Evolutionary conservation across 2,113 vertebrate species (phyloP).

Genomic region (Pseudorectes ferrugineus): DNA sequence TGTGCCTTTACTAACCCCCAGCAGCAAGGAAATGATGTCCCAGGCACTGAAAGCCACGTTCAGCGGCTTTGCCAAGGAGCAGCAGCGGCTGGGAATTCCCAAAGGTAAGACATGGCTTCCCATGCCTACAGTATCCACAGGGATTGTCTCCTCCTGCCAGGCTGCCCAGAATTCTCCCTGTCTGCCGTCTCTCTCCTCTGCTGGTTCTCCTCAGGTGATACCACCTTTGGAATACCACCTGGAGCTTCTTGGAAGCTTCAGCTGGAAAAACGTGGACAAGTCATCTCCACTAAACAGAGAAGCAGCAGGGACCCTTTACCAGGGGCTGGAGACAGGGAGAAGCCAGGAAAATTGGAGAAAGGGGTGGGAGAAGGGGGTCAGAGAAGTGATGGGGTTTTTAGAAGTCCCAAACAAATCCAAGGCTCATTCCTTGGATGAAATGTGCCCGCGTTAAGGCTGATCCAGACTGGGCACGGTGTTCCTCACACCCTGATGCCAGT

Average conservation of each 20-base stretch:
- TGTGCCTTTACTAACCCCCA: constrained; percentile 93
- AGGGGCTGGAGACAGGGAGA: not conserved
- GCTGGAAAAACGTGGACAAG: not conserved
- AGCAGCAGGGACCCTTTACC: not conserved
- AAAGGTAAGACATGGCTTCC: constrained; percentile 78
- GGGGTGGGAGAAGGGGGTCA: not conserved
- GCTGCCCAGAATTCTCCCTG: not conserved
- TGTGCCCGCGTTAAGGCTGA: rapidly evolving
- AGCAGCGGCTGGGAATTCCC: constrained; percentile 92
- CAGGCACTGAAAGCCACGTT: constrained; percentile 96
- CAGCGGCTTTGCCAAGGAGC: constrained; percentile 95
- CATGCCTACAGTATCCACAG: not conserved
- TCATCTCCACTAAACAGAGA: not conserved
- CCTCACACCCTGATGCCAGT: not conserved
- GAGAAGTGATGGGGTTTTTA: not conserved
- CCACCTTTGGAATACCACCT: not conserved
- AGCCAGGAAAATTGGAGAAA: not conserved
- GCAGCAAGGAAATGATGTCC: constrained; percentile 99
- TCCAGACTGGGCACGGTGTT: not conserved
- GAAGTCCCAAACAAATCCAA: not conserved
- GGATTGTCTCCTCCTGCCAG: not conserved
- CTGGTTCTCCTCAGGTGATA: not conserved
- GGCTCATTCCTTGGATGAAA: not conserved
- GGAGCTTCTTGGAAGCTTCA: not conserved
- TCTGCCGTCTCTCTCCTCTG: not conserved